These are phyloP conservation scores for Onthophagus sagittarius DNA, from an alignment of 2,888 invertebrate genomes.

Conservation along the genomic window DNA sequence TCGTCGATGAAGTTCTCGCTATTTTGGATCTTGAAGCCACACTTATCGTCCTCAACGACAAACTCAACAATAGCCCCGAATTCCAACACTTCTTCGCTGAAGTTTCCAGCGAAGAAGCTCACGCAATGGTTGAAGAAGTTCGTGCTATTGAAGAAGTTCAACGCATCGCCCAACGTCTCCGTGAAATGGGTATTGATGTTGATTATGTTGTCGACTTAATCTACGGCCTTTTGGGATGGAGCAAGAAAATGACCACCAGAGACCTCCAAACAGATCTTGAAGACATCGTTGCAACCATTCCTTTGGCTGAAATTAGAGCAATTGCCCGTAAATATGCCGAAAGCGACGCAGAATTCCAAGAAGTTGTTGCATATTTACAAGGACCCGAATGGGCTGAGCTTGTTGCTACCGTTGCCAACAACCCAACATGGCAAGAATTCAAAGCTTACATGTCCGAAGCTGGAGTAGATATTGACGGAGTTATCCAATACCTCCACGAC, in stretches of 20 bases:
- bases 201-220: constrained; percentile 26
- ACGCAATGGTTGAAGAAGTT: constrained; percentile 32
- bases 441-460: constrained; percentile 28
- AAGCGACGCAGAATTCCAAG: constrained; percentile 32
- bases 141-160: constrained; percentile 32
- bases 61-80: constrained; percentile 24
- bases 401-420: constrained; percentile 23
- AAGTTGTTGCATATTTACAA: constrained; percentile 32
- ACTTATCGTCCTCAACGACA: constrained; percentile 17
- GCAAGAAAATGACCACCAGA: neutral
- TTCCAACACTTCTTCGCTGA: constrained; percentile 25
- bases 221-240: constrained; percentile 33
- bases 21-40: constrained; percentile 20
- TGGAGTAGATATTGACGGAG: constrained; percentile 29
- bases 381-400: constrained; percentile 33
- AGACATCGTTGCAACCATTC: constrained; percentile 33
- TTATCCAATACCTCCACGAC: constrained; percentile 23
- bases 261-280: constrained; percentile 27
- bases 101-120: constrained; percentile 25
- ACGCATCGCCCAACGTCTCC: constrained; percentile 27
- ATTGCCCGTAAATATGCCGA: constrained; percentile 30
- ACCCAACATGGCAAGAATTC: constrained; percentile 29
- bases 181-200: constrained; percentile 31
- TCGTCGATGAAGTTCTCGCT: constrained; percentile 25
- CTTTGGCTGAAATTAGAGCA: constrained; percentile 30